phyloP scores from a whole-genome alignment of 1,140 invertebrate species.

The Lutraria rhynchaena region DNA sequence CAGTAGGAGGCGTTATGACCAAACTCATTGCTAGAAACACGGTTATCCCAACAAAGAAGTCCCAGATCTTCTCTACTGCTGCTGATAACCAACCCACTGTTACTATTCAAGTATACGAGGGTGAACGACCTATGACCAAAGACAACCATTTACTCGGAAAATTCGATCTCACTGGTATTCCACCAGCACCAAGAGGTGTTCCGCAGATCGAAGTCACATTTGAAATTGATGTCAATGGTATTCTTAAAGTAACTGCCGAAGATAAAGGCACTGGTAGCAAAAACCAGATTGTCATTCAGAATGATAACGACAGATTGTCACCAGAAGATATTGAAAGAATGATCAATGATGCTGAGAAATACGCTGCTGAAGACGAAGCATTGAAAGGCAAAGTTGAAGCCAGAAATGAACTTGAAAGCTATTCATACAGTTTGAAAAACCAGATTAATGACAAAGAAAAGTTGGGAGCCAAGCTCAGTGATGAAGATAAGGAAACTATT shows the following conservation, averaged over 20 bases:
- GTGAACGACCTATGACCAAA: slow-evolving; percentile 99
- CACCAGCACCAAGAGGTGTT: slow-evolving; percentile 97
- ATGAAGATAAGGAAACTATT: slow-evolving; percentile 97
- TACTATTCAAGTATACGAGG: slow-evolving; percentile 98
- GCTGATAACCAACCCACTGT: slow-evolving; percentile 99
- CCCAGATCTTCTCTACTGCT: slow-evolving; percentile 99
- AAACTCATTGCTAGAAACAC: slow-evolving; percentile 99
- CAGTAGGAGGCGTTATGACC: slow-evolving; percentile 99
- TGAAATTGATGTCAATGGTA: slow-evolving; percentile 99
- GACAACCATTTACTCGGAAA: slow-evolving; percentile 99
- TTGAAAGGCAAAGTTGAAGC: slow-evolving; percentile 97
- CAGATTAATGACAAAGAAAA: slow-evolving; percentile 99
- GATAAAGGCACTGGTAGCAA: slow-evolving; percentile 99
- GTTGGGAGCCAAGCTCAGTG: slow-evolving; percentile 94
- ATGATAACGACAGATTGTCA: slow-evolving; percentile 97
- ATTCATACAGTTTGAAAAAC: slow-evolving; percentile 97
- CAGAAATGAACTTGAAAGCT: slow-evolving; percentile 94
- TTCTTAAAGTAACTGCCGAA: slow-evolving; percentile 95
- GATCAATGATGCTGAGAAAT: slow-evolving; percentile 86
- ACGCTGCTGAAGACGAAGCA: slow-evolving; percentile 76
- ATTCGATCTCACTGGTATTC: slow-evolving; percentile 99
- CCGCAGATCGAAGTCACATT: slow-evolving; percentile 99
- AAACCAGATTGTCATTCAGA: slow-evolving; percentile 99
- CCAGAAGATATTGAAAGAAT: slow-evolving; percentile 99
- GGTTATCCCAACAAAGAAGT: slow-evolving; percentile 99